Base-by-base conservation (phyloP, 2,113 vertebrate species). In the Prietella phreatophila region DNA sequence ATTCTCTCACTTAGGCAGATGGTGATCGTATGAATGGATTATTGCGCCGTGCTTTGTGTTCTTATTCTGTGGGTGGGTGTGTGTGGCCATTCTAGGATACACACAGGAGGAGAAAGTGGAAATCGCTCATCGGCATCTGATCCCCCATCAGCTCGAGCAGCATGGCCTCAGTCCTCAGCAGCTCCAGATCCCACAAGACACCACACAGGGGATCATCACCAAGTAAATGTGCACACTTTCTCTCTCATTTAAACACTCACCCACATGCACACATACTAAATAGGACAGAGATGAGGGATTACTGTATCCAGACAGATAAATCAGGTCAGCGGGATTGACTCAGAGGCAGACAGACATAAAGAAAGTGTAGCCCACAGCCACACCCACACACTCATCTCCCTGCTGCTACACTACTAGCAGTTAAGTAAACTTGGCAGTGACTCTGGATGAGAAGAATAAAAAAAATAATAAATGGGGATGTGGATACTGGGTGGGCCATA, bases 31-130 rank as follows among this genome's bases (percentile, higher is more conserved):
- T 80, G 50, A 85, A 78, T 67, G 19, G 67, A 76, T 75, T 7
- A 76, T 67, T 87, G 65, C 3, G 0, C 27, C 67, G 60, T 47
- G 36, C 63, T 84, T 76, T 61, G 56, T 73, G n/a, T 85, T 55
- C 42, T 65, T 27, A 63, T 61, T 88, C 78, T 80, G 71, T 88
- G 88, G 80, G 56, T 60, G 88, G 75, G 56, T 60, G 25, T 83
- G 88, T 87, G 56, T 63, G 63, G 87, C n/a, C 82, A 60, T 91
- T 91, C 4, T 91, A 99, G 98, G 98, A 9, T 99, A 99, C 91
- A 99, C 97, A 0, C 97, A 98, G 89, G 98, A 99, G 90, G 98
- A 99, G 92, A 99, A 98, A 94, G 94, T 97, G 55, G 97, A 99
- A 95, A 99, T 99, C n/a, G 97, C 98, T 55, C 97, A 99, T 86